Evolutionary conservation across 2,888 invertebrate genomes (phyloP), one percentile per base, ranked within the genome.

Genomic region (Dendrolimus pini): DNA sequence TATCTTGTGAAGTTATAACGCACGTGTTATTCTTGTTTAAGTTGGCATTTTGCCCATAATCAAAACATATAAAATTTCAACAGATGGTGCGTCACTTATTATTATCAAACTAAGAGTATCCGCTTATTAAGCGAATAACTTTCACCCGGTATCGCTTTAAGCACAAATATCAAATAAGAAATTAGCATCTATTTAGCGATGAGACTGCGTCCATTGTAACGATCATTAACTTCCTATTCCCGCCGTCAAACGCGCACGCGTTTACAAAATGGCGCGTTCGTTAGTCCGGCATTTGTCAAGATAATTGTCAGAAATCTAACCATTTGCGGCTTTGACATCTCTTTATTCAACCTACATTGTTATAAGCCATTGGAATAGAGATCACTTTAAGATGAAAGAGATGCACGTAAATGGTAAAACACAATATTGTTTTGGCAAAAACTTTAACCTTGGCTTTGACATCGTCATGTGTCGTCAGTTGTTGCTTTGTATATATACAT

Each of bases 201-300:
- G 61, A 66, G 70, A 68, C 67, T 70, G 65, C 71, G 63, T 62
- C 66, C 67, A 74, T 79, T 80, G 79, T 81, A 70, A 67, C 69
- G 74, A 78, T 84, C 80, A 79, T 84, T 83, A 85, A 77, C 80
- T 81, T 75, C 76, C 79, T 80, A 82, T 85, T 81, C 72, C 76
- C 68, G 65, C 71, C 72, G 75, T 81, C 80, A 79, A 74, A 74
- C 74, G 74, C 72, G 74, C 75, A 68, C 70, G 72, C 74, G 75
- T 78, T 72, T 79, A 74, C 71, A 75, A 78, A 68, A 78, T 74
- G 78, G 74, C 72, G 72, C 69, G 68, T 85, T 86, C 86, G 82
- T 85, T 87, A 87, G 85, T 72, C 65, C 74, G 77, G 78, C 82
- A 86, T 88, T 88, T 85, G 86, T 86, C 83, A 84, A 83, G 82